Conservation (phyloP, 2,888 invertebrate species). For the Temnothorax ravouxi region DNA sequence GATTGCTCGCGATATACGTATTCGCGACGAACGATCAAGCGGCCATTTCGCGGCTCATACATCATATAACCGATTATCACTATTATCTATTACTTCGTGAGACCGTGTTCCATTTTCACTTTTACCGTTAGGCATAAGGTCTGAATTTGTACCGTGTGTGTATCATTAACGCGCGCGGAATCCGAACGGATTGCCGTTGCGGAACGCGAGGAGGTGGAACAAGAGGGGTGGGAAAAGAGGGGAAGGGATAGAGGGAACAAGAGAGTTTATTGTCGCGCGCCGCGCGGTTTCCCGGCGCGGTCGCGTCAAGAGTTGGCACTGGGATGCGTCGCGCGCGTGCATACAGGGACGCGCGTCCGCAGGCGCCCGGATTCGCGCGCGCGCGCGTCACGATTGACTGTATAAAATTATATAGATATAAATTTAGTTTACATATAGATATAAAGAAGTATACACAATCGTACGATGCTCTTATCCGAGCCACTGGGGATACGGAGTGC, state of each 20-base stretch:
- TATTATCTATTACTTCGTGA: slow-evolving; percentile 64
- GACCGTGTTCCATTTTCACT: slow-evolving; percentile 58
- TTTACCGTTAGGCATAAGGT: slow-evolving; percentile 79
- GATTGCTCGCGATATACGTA: neutral
- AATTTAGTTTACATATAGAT: slow-evolving; percentile 72
- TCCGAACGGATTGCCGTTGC: slow-evolving; percentile 67
- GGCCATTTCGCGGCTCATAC: slow-evolving; percentile 9
- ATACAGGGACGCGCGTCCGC: neutral
- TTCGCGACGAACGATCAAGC: slow-evolving; percentile 13
- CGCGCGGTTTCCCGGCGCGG: neutral
- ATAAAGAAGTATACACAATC: slow-evolving; percentile 77
- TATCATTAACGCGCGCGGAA: slow-evolving; percentile 74
- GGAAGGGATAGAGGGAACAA: neutral
- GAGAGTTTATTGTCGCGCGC: slow-evolving; percentile 11
- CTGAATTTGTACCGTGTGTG: slow-evolving; percentile 84
- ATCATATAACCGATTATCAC: slow-evolving; percentile 56
- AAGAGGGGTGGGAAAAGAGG: neutral
- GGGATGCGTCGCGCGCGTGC: neutral
- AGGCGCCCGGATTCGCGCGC: slow-evolving; percentile 61
- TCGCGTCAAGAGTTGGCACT: slow-evolving; percentile 26
- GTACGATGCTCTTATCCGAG: slow-evolving; percentile 63
- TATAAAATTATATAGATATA: slow-evolving; percentile 78
- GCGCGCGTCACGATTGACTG: slow-evolving; percentile 65
- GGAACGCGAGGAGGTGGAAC: neutral
- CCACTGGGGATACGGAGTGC: slow-evolving; percentile 43